A percentile compares a stretch with the other conserved stretches of the same genome.
These are phyloP conservation scores for Naso thynnoides DNA, from an alignment of 2,797 vertebrate genomes.

Conservation along the genomic window DNA sequence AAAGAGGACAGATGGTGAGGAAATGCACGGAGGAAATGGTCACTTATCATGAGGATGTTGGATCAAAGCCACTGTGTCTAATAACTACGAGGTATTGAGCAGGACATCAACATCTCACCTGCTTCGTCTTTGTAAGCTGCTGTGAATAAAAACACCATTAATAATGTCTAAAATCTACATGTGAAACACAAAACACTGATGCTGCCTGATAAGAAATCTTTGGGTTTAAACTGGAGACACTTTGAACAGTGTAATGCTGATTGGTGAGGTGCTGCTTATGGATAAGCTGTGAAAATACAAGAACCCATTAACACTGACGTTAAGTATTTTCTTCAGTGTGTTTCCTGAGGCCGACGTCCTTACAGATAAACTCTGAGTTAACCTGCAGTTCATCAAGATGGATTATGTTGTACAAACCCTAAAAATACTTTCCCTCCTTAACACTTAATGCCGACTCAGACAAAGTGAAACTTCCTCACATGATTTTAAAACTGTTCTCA, in stretches of 20 bases:
- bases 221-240: neutral
- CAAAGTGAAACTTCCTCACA: rapidly evolving
- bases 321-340: slow-evolving; percentile 27
- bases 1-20: neutral
- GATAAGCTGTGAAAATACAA: slow-evolving; percentile 46
- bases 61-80: slow-evolving; percentile 5
- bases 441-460: slow-evolving; percentile 5
- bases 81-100: slow-evolving; percentile 26
- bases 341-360: slow-evolving; percentile 43
- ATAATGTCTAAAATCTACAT: neutral
- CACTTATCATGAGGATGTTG: slow-evolving; percentile 9
- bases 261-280: slow-evolving; percentile 59
- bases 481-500: neutral
- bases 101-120: slow-evolving; percentile 29
- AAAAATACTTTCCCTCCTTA: slow-evolving; percentile 24
- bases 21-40: slow-evolving; percentile 2
- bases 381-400: slow-evolving; percentile 45
- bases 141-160: neutral
- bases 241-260: slow-evolving; percentile 32
- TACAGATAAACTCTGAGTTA: slow-evolving; percentile 41
- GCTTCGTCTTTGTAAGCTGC: slow-evolving; percentile 26
- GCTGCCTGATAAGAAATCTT: neutral
- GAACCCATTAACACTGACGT: slow-evolving; percentile 27
- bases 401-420: slow-evolving; percentile 54
- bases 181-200: neutral